These are phyloP conservation scores for Melanostoma scalare DNA, from an alignment of 2,888 invertebrate genomes.

Conservation along the genomic window DNA sequence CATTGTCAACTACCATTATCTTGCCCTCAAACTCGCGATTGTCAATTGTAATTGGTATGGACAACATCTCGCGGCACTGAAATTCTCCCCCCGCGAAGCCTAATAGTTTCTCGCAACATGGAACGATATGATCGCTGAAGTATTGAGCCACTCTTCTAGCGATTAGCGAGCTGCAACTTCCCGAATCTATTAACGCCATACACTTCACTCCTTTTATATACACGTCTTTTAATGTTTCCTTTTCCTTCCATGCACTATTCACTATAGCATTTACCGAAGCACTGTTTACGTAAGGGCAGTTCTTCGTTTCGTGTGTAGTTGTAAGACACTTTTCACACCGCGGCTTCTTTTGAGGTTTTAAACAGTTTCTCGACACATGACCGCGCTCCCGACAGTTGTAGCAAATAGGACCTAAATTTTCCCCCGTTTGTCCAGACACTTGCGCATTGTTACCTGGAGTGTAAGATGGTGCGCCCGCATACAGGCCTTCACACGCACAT, in stretches of 20 bases:
- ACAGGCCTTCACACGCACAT: not conserved
- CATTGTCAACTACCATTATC: not conserved
- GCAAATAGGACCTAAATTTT: conserved; percentile 13
- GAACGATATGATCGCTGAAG: not conserved
- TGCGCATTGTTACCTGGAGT: not conserved
- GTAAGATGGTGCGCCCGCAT: too few species aligned
- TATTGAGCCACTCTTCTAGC: not conserved
- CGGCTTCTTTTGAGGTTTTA: conserved; percentile 7
- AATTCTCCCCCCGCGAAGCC: conserved; percentile 16
- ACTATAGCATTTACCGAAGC: too few species aligned
- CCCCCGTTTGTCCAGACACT: not conserved
- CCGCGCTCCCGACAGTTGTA: conserved; percentile 40
- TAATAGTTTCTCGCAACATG: conserved; percentile 23
- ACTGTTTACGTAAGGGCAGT: not conserved
- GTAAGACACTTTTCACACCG: conserved; percentile 21
- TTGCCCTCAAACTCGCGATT: not conserved
- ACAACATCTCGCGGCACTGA: conserved; percentile 8
- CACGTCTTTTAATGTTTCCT: not conserved
- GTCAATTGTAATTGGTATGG: too few species aligned
- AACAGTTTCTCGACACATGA: conserved; percentile 36
- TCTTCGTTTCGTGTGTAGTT: conserved; percentile 6
- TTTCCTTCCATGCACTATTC: conserved; percentile 1
- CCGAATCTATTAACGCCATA: conserved; percentile 20
- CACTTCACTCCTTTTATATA: conserved; percentile 2
- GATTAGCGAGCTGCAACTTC: conserved; percentile 6